Conservation (phyloP, 2,888 invertebrate genomes). For the Diploptera punctata region DNA sequence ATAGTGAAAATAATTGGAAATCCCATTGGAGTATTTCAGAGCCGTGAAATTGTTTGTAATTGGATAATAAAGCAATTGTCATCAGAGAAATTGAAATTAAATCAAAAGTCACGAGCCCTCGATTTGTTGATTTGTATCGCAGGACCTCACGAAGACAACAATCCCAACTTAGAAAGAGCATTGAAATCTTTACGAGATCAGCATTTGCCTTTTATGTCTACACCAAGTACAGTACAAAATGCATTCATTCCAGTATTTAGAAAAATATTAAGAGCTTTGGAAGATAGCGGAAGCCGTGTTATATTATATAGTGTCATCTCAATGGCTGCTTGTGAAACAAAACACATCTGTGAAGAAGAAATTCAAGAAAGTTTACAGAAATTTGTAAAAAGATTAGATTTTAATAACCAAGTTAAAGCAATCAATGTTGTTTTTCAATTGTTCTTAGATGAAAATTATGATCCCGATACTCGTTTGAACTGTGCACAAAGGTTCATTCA, state of each 20-base stretch:
- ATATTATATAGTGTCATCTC: slow-evolving; percentile 36
- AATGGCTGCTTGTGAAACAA: slow-evolving; percentile 31
- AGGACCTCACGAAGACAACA: slow-evolving; percentile 43
- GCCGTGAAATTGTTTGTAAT: background rate
- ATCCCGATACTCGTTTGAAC: slow-evolving; percentile 8
- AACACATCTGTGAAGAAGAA: slow-evolving; percentile 31
- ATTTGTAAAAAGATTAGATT: slow-evolving; percentile 37
- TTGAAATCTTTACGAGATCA: slow-evolving; percentile 32
- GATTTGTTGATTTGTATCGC: slow-evolving; percentile 46
- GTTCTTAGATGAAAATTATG: slow-evolving; percentile 6
- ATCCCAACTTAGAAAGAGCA: slow-evolving; percentile 40
- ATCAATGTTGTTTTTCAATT: slow-evolving; percentile 18
- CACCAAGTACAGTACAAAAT: slow-evolving; percentile 26
- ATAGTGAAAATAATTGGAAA: slow-evolving; percentile 10
- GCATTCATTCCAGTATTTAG: slow-evolving; percentile 33
- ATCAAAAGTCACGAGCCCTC: slow-evolving; percentile 44
- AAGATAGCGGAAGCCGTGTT: slow-evolving; percentile 33
- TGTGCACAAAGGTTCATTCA: slow-evolving; percentile 12
- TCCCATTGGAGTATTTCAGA: background rate
- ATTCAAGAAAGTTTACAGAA: slow-evolving; percentile 34
- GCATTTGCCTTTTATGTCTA: slow-evolving; percentile 31
- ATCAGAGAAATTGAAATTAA: slow-evolving; percentile 1
- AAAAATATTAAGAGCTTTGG: slow-evolving; percentile 40
- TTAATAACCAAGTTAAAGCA: slow-evolving; percentile 3
- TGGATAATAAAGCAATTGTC: slow-evolving; percentile 28